Evolutionary conservation across 2,113 vertebrate genomes (phyloP).

Genomic region (Melanocharis versteri): DNA sequence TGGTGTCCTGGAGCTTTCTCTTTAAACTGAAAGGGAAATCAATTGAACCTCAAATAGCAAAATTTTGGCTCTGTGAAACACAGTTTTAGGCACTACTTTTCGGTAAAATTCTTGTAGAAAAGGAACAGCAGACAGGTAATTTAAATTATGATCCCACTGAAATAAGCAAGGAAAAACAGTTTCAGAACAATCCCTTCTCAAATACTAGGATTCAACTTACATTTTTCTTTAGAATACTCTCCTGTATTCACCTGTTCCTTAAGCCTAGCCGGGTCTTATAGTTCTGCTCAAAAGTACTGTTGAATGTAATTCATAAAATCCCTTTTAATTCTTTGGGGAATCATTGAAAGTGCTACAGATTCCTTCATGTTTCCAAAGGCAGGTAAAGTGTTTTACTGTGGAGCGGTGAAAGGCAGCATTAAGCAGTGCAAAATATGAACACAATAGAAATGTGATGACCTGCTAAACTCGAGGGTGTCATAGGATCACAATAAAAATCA

Average conservation of each 20-base stretch:
- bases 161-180: neutral
- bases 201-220: neutral
- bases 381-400: neutral
- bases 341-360: neutral
- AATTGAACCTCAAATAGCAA: constrained; percentile 33
- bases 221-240: neutral
- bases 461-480: neutral
- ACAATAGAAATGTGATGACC: neutral
- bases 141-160: neutral
- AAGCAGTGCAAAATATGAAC: neutral
- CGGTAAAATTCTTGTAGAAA: constrained; percentile 4
- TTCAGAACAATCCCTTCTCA: neutral
- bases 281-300: neutral
- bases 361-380: neutral
- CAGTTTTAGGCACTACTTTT: neutral
- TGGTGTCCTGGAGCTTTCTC: constrained; percentile 35
- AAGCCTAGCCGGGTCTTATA: neutral
- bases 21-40: constrained; percentile 37
- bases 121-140: neutral
- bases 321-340: neutral
- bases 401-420: neutral
- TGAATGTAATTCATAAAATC: neutral
- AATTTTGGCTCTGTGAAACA: neutral
- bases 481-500: neutral
- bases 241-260: neutral